Evolutionary conservation across 2,113 vertebrate genomes (phyloP).

Genomic region (Pygoscelis adeliae): DNA sequence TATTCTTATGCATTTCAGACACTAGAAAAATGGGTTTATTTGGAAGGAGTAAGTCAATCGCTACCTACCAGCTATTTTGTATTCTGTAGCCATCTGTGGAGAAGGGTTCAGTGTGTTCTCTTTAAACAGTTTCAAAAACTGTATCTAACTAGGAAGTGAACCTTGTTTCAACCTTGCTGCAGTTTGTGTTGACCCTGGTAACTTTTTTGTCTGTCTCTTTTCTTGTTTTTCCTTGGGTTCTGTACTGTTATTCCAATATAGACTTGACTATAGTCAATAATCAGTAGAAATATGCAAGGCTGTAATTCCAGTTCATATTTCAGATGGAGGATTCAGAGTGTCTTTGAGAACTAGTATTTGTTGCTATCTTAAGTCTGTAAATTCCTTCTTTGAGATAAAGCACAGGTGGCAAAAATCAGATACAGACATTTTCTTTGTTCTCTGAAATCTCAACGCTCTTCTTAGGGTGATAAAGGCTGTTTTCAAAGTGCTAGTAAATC

Average conservation of each 20-base stretch:
- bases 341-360: not conserved
- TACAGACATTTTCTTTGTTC: not conserved
- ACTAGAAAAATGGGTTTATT: not conserved
- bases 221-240: not conserved
- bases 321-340: not conserved
- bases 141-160: too few species aligned
- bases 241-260: not conserved
- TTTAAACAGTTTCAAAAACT: not conserved
- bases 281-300: not conserved
- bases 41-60: not conserved
- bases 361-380: not conserved
- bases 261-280: not conserved
- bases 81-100: not conserved
- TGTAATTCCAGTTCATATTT: not conserved
- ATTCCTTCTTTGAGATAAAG: not conserved
- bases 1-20: not conserved
- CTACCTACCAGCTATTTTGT: not conserved
- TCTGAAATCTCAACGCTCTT: not conserved
- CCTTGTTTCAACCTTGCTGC: not conserved
- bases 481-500: not conserved
- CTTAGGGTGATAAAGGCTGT: not conserved
- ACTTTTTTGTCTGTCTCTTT: not conserved
- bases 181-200: not conserved
- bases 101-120: not conserved
- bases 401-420: not conserved